Percentiles rank a stretch among this genome's conserved stretches.
phyloP scores from a whole-genome alignment of 2,888 invertebrate genomes.

The Margaritifera margaritifera region DNA sequence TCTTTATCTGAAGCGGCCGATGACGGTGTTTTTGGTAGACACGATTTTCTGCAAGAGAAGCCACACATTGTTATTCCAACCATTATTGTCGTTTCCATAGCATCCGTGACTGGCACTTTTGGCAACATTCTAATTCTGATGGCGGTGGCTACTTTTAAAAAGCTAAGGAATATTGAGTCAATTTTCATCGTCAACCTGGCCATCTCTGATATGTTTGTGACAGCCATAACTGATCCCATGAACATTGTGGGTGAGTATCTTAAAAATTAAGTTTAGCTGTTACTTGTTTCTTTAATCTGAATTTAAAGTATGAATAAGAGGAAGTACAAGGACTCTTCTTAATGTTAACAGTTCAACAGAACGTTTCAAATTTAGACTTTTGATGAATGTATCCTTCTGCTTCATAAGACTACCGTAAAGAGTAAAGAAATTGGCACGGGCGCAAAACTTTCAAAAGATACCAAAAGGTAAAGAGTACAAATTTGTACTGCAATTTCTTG shows the following conservation, averaged over 20 bases:
- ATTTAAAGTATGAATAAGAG: too few species aligned
- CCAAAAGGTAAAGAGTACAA: too few species aligned
- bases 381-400: too few species aligned
- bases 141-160: slow-evolving; percentile 23
- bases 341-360: too few species aligned
- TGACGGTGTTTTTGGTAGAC: slow-evolving; percentile 1
- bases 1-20: background rate
- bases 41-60: slow-evolving; percentile 24
- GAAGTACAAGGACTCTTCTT: too few species aligned
- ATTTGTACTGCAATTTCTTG: too few species aligned
- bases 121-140: slow-evolving; percentile 41
- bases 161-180: slow-evolving; percentile 32
- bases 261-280: background rate
- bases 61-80: slow-evolving; percentile 27
- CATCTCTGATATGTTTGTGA: slow-evolving; percentile 52
- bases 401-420: too few species aligned
- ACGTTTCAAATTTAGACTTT: too few species aligned
- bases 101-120: slow-evolving; percentile 28
- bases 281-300: too few species aligned
- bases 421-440: too few species aligned
- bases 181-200: slow-evolving; percentile 60
- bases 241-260: slow-evolving; percentile 53
- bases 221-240: slow-evolving; percentile 51
- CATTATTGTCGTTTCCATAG: slow-evolving; percentile 24
- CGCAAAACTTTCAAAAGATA: too few species aligned